phyloP scores from a whole-genome alignment of 2,888 invertebrate species.

The Steinernema scapterisci region DNA sequence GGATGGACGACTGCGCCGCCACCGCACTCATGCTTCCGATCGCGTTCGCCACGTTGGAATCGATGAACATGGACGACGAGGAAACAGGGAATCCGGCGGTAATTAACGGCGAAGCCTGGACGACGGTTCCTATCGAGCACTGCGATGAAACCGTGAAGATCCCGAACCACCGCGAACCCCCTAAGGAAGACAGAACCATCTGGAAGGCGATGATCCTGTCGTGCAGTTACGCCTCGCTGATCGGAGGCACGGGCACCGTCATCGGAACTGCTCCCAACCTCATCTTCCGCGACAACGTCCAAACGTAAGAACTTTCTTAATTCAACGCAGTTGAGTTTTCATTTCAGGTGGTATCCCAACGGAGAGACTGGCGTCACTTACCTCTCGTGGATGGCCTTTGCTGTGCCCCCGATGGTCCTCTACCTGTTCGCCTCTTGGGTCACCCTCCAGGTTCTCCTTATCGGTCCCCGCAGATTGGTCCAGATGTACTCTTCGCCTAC shows the following conservation, averaged over 20 bases:
- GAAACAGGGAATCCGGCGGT: conserved; percentile 16
- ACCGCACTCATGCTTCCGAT: conserved; percentile 29
- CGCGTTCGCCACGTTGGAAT: conserved; percentile 24
- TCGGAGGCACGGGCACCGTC: conserved; percentile 50
- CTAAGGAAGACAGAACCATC: conserved; percentile 41
- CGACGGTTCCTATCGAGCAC: conserved; percentile 9
- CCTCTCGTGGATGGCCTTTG: conserved; percentile 58
- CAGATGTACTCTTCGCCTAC: conserved; percentile 44
- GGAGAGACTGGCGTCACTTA: conserved; percentile 55
- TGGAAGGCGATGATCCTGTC: conserved; percentile 56
- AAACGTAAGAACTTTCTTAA: background rate
- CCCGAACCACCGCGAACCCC: background rate
- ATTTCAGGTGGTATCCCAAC: conserved; percentile 40
- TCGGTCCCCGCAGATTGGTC: conserved; percentile 46
- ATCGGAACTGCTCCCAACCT: conserved; percentile 45
- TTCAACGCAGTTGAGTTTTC: background rate
- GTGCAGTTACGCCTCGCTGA: conserved; percentile 55
- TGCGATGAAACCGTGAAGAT: conserved; percentile 9
- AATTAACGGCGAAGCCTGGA: background rate
- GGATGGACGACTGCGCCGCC: conserved; percentile 31
- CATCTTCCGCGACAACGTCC: conserved; percentile 31
- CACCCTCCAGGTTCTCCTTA: conserved; percentile 44
- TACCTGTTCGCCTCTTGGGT: conserved; percentile 58
- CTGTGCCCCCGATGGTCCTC: conserved; percentile 56
- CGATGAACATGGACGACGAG: conserved; percentile 30